Evolutionary conservation across 2,888 invertebrate species (phyloP), one percentile per base, ranked within the genome.

Genomic region (Zygaena filipendulae): DNA sequence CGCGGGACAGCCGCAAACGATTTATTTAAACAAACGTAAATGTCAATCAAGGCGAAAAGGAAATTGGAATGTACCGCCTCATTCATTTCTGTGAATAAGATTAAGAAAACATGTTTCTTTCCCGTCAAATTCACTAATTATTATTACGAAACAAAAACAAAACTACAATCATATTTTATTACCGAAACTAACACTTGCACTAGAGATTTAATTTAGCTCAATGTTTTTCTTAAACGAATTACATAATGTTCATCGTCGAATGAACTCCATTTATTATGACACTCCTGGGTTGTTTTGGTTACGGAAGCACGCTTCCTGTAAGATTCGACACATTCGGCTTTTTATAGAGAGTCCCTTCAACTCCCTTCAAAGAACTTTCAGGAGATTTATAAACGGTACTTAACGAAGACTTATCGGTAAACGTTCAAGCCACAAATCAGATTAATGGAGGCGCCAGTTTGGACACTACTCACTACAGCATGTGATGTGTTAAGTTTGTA

Each of bases 11-110:
- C 32, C 36, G 36, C 42, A 48, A 32, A 39, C 49, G 55, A 60
- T 62, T 61, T 59, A 50, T 60, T 52, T 52, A 39, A 44, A 40
- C 40, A 51, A 59, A 58, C 54, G 43, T 43, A 39, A 46, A 53
- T 47, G 63, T 66, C 62, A 64, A 60, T 67, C 60, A 57, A 42
- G 29, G 31, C 42, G 21, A 33, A 23, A 25, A 49, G 48, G 39
- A 57, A 57, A 56, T 55, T 48, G 45, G 40, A 42, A 48, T 46
- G 44, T 51, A 53, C 42, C 40, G 16, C 4, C 16, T 16, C 16
- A 6, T 16, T 7, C 4, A 16, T 16, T 6, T 4, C 5, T 6
- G 4, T 7, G 16, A 7, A 16, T 16, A 6, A 43, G 55, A 42
- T 52, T 47, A 49, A 45, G 48, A 45, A 55, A 52, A 36, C 43